These are phyloP conservation scores for Plectrocnemia conspersa DNA, from an alignment of 1,140 invertebrate species.

Conservation along the genomic window DNA sequence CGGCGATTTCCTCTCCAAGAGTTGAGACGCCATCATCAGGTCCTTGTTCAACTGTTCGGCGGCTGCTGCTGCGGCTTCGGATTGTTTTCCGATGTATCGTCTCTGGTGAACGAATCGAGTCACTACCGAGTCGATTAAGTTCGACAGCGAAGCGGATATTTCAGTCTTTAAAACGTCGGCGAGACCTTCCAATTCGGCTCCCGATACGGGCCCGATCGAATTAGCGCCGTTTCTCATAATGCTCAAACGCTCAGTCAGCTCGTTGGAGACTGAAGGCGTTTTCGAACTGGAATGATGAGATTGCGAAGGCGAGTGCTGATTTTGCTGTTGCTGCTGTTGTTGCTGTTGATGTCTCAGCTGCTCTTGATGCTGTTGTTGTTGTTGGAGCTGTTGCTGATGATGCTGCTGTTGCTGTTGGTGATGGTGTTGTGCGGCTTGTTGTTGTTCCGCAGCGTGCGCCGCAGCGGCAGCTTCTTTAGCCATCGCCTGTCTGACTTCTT, in stretches of 20 bases:
- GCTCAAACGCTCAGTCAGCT: conserved; percentile 60
- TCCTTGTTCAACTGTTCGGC: conserved; percentile 80
- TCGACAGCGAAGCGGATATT: conserved; percentile 76
- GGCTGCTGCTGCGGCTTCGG: conserved; percentile 66
- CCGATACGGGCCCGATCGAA: conserved; percentile 60
- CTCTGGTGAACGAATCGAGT: conserved; percentile 78
- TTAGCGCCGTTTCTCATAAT: conserved; percentile 59
- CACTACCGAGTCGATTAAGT: conserved; percentile 84
- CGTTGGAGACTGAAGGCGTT: conserved; percentile 52
- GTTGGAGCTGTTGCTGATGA: conserved; percentile 54
- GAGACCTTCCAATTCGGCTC: conserved; percentile 76
- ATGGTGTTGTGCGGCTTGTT: conserved; percentile 51
- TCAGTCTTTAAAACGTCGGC: conserved; percentile 86
- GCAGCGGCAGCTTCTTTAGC: conserved; percentile 61
- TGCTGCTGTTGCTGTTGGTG: conserved; percentile 41
- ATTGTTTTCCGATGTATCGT: conserved; percentile 68
- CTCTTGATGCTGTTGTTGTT: conserved; percentile 51
- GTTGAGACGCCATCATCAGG: conserved; percentile 68
- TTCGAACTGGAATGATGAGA: conserved; percentile 42
- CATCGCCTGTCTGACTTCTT: conserved; percentile 59
- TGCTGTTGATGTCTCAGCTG: conserved; percentile 45
- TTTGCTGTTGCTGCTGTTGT: conserved; percentile 47
- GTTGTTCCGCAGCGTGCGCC: conserved; percentile 53
- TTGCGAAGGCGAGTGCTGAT: conserved; percentile 43
- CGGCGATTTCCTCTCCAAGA: conserved; percentile 78